phyloP scores from a whole-genome alignment of 2,888 invertebrate genomes.

The Chalcosyrphus nemorum region DNA sequence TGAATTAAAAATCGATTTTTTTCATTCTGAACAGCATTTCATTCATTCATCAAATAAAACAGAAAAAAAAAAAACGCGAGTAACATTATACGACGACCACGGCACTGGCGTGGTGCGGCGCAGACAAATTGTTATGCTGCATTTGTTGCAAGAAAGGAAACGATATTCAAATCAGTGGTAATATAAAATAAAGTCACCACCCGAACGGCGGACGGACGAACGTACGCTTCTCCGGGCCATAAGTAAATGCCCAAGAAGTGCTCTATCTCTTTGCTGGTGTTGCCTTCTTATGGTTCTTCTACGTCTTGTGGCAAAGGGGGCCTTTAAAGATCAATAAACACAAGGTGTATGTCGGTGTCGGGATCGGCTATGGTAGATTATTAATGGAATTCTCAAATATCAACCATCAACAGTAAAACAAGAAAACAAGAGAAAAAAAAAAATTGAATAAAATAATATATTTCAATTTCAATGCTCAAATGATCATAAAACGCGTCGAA shows the following conservation, averaged over 20 bases:
- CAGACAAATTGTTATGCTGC: slow-evolving; percentile 72
- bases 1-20: slow-evolving; percentile 72
- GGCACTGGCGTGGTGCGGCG: neutral
- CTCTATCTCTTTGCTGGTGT: neutral
- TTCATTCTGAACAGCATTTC: slow-evolving; percentile 49
- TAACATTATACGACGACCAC: slow-evolving; percentile 29
- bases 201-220: slow-evolving; percentile 50
- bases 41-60: slow-evolving; percentile 69
- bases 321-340: slow-evolving; percentile 55
- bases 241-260: slow-evolving; percentile 40
- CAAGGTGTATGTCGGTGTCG: neutral
- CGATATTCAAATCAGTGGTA: slow-evolving; percentile 72
- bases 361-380: slow-evolving; percentile 28
- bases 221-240: slow-evolving; percentile 23
- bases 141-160: slow-evolving; percentile 73
- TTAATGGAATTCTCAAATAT: slow-evolving; percentile 66
- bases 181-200: slow-evolving; percentile 73
- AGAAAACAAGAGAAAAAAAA: neutral
- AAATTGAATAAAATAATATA: slow-evolving; percentile 50
- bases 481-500: slow-evolving; percentile 72
- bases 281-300: neutral
- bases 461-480: slow-evolving; percentile 68
- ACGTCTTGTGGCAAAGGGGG: neutral
- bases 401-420: slow-evolving; percentile 47
- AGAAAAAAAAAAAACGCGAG: slow-evolving; percentile 68